Percentiles rank a stretch among this genome's conserved stretches.
These are phyloP conservation scores for Heliocidaris tuberculata DNA, from an alignment of 35 echinoderm and acorn worm species.

Conservation along the genomic window DNA sequence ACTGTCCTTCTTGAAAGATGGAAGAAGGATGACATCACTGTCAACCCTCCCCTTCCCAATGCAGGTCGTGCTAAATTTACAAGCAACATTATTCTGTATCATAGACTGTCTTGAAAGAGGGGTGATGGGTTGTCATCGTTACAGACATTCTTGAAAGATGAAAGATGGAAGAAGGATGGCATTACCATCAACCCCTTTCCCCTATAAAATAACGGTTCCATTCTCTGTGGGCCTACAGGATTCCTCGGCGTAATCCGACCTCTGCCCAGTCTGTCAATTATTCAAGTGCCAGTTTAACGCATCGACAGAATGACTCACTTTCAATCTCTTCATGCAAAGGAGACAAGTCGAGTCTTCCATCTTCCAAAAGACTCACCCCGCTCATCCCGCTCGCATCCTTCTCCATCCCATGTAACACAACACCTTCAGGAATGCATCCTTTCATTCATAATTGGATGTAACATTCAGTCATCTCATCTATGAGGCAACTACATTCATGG, in stretches of 20 bases:
- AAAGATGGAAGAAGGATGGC: not conserved
- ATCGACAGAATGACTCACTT: constrained; percentile 10
- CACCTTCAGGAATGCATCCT: not conserved
- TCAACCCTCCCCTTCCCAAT: too few relatives aligned
- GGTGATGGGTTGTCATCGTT: too few relatives aligned
- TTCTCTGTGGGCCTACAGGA: not conserved
- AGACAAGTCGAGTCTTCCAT: not conserved
- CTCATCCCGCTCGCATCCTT: not conserved
- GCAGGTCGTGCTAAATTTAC: too few relatives aligned
- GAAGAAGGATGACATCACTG: too few relatives aligned
- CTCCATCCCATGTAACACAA: not conserved
- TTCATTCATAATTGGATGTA: constrained; percentile 2
- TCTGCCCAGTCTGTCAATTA: not conserved
- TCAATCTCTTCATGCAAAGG: not conserved
- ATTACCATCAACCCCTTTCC: not conserved
- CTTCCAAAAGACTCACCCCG: not conserved
- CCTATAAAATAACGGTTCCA: not conserved
- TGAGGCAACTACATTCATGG: not conserved
- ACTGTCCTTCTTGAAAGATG: too few relatives aligned
- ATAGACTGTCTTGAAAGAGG: too few relatives aligned
- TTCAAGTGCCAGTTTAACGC: not conserved
- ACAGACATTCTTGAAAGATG: not conserved
- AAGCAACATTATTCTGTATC: too few relatives aligned
- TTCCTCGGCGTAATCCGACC: not conserved
- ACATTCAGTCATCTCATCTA: constrained; percentile 3